These are phyloP conservation scores for Crepidodera aurea DNA, from an alignment of 2,888 invertebrate genomes.

Conservation along the genomic window DNA sequence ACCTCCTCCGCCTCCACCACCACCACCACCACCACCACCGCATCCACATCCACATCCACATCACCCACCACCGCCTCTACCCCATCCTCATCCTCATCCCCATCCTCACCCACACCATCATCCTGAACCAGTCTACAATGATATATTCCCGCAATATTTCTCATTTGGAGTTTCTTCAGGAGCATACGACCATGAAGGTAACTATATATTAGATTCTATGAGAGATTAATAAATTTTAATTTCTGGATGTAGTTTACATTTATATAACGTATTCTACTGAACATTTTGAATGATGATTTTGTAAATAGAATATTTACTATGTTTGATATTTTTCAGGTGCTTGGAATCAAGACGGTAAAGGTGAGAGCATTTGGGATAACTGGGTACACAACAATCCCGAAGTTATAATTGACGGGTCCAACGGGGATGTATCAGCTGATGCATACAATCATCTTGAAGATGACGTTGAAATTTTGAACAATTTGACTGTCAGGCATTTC, in stretches of 20 bases:
- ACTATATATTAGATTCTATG: too few species aligned
- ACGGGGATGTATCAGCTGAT: conserved; percentile 12
- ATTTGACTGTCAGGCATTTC: conserved; percentile 10
- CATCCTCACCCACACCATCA: too few species aligned
- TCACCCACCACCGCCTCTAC: too few species aligned
- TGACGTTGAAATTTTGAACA: conserved; percentile 16
- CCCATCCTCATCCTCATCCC: too few species aligned
- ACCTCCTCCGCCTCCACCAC: not conserved
- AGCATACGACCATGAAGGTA: not conserved
- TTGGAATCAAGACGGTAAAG: conserved; percentile 8
- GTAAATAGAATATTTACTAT: too few species aligned
- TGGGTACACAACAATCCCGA: conserved; percentile 4
- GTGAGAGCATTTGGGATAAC: conserved; percentile 19
- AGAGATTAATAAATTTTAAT: too few species aligned
- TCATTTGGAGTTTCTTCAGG: not conserved
- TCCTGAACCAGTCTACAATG: not conserved
- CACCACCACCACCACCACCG: not conserved
- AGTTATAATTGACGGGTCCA: conserved; percentile 2
- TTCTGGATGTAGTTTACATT: too few species aligned
- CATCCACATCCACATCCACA: too few species aligned
- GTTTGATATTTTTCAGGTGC: conserved; percentile 4
- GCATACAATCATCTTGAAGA: conserved; percentile 18
- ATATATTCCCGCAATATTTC: not conserved
- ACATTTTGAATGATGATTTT: too few species aligned
- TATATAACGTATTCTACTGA: too few species aligned